These are phyloP conservation scores for Larimichthys crocea DNA, from an alignment of 2,113 vertebrate genomes.

Conservation along the genomic window DNA sequence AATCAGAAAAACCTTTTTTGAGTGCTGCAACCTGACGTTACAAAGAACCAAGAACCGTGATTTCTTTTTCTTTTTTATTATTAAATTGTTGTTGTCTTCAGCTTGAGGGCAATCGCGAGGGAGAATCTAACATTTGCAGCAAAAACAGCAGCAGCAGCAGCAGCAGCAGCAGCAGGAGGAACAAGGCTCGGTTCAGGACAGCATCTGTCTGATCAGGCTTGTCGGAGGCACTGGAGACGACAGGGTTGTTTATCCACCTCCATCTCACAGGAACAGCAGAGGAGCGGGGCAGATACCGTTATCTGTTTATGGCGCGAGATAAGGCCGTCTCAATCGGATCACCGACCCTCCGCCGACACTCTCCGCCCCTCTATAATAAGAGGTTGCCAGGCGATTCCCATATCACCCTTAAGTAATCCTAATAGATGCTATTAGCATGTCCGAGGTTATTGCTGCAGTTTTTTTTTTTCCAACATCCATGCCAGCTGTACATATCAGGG, in stretches of 20 bases:
- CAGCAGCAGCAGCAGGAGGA: slow-evolving; percentile 48
- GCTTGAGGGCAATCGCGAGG: slow-evolving; percentile 61
- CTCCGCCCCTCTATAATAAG: slow-evolving; percentile 79
- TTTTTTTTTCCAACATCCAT: slow-evolving; percentile 57
- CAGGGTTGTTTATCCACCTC: slow-evolving; percentile 82
- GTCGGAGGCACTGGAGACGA: slow-evolving; percentile 78
- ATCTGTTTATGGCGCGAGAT: slow-evolving; percentile 88
- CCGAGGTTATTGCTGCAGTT: slow-evolving; percentile 79
- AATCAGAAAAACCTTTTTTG: slow-evolving; percentile 58
- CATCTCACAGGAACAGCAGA: slow-evolving; percentile 78
- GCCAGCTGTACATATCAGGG: slow-evolving; percentile 73
- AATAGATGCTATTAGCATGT: slow-evolving; percentile 88
- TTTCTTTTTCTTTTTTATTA: too few species aligned
- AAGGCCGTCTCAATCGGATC: slow-evolving; percentile 87
- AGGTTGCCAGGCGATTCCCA: slow-evolving; percentile 88
- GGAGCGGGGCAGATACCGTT: slow-evolving; percentile 84
- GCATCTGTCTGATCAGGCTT: slow-evolving; percentile 67
- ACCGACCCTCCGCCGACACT: slow-evolving; percentile 83
- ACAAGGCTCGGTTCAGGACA: slow-evolving; percentile 34
- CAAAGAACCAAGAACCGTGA: slow-evolving; percentile 55
- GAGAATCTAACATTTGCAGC: slow-evolving; percentile 63
- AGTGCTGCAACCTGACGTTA: slow-evolving; percentile 50
- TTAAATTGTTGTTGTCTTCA: slow-evolving; percentile 74
- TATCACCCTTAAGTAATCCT: slow-evolving; percentile 89
- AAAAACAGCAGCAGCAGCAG: slow-evolving; percentile 23